Evolutionary conservation across 2,113 vertebrate species (phyloP).

Genomic region (Nesogale talazaci): DNA sequence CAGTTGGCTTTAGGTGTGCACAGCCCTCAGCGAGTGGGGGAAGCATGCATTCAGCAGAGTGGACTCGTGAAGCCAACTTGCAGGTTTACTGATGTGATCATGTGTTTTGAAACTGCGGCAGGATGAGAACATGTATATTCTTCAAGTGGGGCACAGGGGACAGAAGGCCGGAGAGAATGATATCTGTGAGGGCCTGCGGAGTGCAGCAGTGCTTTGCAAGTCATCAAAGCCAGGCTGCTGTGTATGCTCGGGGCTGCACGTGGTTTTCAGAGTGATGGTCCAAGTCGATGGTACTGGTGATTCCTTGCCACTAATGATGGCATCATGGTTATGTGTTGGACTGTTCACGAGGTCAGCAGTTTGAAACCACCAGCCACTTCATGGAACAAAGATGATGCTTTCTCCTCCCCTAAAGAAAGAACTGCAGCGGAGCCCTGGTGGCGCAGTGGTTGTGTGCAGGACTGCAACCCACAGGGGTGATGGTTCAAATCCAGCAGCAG

Average conservation of each 20-base stretch:
- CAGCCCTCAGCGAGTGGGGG: not conserved
- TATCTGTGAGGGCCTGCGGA: not conserved
- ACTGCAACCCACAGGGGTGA: no score
- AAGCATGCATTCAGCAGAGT: not conserved
- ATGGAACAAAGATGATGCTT: no score
- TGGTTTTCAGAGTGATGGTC: not conserved
- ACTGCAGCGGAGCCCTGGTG: no score
- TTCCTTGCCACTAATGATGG: not conserved
- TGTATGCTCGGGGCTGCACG: not conserved
- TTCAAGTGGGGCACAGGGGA: not conserved
- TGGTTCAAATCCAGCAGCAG: no score
- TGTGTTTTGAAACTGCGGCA: not conserved
- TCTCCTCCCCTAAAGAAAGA: no score
- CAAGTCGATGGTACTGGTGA: not conserved
- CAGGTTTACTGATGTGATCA: not conserved
- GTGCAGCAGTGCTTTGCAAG: slow-evolving; percentile 23
- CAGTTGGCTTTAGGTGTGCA: not conserved
- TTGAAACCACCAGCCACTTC: no score
- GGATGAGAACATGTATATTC: not conserved
- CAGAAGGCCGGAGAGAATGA: not conserved
- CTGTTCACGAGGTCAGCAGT: no score
- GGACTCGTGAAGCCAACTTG: not conserved
- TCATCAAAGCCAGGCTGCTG: not conserved
- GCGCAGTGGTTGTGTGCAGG: no score
- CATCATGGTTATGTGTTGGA: no score